phyloP scores from a whole-genome alignment of 2,113 vertebrate species.

The Pelmatolapia mariae region DNA sequence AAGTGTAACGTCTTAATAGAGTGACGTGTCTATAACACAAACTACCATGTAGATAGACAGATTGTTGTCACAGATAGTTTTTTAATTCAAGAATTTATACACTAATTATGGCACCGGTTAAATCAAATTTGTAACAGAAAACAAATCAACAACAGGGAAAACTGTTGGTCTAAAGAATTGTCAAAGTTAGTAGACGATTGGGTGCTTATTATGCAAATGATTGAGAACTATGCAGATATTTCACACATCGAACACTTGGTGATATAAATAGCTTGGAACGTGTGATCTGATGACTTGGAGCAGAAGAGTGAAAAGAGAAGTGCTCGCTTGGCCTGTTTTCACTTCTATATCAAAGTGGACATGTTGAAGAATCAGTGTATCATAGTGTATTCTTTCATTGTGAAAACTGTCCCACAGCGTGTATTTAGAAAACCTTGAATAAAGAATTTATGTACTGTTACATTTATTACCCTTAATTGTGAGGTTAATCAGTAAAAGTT shows the following conservation, averaged over 20 bases:
- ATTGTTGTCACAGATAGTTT: neutral
- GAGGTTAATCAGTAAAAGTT: neutral
- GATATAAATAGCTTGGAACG: neutral
- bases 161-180: neutral
- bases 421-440: neutral
- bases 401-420: neutral
- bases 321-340: neutral
- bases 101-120: neutral
- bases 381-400: neutral
- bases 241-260: neutral
- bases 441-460: neutral
- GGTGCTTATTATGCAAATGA: neutral
- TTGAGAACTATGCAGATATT: neutral
- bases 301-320: neutral
- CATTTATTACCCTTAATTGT: neutral
- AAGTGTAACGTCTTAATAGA: fast-evolving
- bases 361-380: neutral
- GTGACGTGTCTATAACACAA: neutral
- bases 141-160: neutral
- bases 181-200: neutral
- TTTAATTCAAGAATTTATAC: neutral
- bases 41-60: neutral
- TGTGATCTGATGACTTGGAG: neutral
- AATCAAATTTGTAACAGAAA: neutral
- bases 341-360: neutral